These are phyloP conservation scores for Hanleya hanleyi DNA, from an alignment of 2,888 invertebrate species.

Conservation along the genomic window DNA sequence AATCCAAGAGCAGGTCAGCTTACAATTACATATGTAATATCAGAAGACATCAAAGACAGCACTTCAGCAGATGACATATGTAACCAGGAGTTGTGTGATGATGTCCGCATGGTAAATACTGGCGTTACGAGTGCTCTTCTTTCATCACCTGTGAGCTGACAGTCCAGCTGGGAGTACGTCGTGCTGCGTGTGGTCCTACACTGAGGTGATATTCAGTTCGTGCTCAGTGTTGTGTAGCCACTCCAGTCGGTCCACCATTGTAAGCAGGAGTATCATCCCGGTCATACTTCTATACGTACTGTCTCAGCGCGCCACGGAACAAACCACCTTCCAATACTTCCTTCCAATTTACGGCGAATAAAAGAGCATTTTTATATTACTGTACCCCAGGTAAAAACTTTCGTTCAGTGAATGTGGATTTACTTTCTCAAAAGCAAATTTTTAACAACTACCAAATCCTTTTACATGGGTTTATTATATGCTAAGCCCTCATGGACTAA, in stretches of 20 bases:
- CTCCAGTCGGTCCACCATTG: background rate
- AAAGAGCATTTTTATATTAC: background rate
- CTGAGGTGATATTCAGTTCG: background rate
- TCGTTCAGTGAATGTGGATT: background rate
- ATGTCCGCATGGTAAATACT: background rate
- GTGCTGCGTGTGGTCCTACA: background rate
- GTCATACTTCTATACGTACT: background rate
- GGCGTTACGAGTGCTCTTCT: background rate
- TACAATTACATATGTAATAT: no score
- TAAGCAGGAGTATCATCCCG: background rate
- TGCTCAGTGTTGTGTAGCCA: conserved; percentile 3
- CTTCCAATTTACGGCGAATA: background rate
- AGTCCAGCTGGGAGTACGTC: conserved; percentile 7
- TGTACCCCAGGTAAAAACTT: background rate
- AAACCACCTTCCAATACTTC: background rate
- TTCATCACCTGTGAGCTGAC: no score
- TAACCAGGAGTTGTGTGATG: no score
- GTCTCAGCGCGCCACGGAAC: background rate
- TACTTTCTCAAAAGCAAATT: background rate
- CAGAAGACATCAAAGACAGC: no score
- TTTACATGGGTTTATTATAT: background rate
- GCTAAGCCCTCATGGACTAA: no score
- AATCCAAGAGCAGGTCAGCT: no score
- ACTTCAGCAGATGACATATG: no score
- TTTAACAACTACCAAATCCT: background rate